Conservation (phyloP, 2,888 invertebrate species). For the Deilephila elpenor region DNA sequence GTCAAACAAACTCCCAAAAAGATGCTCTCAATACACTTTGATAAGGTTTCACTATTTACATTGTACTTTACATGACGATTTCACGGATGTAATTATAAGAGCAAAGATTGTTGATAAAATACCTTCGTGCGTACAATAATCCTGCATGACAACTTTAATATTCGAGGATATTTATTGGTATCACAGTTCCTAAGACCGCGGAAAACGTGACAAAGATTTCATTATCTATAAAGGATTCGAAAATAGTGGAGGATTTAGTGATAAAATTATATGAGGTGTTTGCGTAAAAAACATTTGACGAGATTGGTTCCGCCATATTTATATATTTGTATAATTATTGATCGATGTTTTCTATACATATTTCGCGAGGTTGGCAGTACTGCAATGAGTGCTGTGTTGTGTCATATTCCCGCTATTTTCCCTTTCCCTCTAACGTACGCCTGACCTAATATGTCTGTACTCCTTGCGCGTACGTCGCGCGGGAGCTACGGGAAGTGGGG, state of each 20-base stretch:
- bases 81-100: conserved; percentile 7
- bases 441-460: too few species aligned
- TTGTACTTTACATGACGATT: not conserved
- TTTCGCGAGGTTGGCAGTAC: too few species aligned
- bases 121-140: not conserved
- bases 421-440: too few species aligned
- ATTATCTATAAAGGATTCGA: not conserved
- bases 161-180: not conserved
- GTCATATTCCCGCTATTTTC: too few species aligned
- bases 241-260: not conserved
- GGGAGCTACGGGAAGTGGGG: too few species aligned
- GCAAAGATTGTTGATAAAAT: conserved; percentile 1
- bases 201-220: not conserved
- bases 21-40: not conserved
- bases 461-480: too few species aligned
- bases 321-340: too few species aligned
- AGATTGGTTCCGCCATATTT: too few species aligned
- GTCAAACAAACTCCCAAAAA: conserved; percentile 14
- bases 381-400: too few species aligned
- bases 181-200: not conserved
- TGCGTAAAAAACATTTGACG: too few species aligned
- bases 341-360: too few species aligned
- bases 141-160: conserved; percentile 2
- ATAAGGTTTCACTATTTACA: conserved; percentile 5
- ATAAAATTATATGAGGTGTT: not conserved